Conservation (phyloP, 2,888 invertebrate species). For the Subacronicta megacephala region DNA sequence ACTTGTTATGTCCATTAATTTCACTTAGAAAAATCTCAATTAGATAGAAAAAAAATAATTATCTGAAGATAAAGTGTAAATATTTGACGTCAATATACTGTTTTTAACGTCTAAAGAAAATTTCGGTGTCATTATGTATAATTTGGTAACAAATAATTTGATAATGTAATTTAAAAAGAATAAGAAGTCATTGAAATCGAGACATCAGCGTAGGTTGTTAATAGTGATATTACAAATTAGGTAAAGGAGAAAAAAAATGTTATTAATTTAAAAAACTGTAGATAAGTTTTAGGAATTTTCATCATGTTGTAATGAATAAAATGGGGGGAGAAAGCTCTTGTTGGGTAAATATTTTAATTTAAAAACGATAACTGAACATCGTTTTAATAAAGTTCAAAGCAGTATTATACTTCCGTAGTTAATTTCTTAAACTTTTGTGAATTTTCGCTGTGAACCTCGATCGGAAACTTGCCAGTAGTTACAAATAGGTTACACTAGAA, state of each 20-base stretch:
- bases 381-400: conserved; percentile 69
- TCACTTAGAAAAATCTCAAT: conserved; percentile 22
- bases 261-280: conserved; percentile 85
- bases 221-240: conserved; percentile 88
- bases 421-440: conserved; percentile 38
- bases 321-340: conserved; percentile 61
- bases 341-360: conserved; percentile 38
- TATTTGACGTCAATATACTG: neutral
- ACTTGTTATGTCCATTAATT: conserved; percentile 46
- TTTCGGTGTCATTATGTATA: conserved; percentile 4
- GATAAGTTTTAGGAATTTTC: conserved; percentile 85
- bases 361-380: conserved; percentile 53
- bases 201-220: conserved; percentile 86
- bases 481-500: conserved; percentile 13
- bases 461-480: conserved; percentile 39
- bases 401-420: conserved; percentile 71
- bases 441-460: conserved; percentile 54
- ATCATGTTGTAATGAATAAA: conserved; percentile 80
- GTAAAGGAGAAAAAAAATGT: conserved; percentile 81
- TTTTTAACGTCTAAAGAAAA: neutral
- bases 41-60: no score
- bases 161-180: conserved; percentile 2
- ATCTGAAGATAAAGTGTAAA: no score
- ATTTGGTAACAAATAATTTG: neutral
- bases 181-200: conserved; percentile 73